phyloP scores from a whole-genome alignment of 2,797 vertebrate genomes.

The Smutsia gigantea region DNA sequence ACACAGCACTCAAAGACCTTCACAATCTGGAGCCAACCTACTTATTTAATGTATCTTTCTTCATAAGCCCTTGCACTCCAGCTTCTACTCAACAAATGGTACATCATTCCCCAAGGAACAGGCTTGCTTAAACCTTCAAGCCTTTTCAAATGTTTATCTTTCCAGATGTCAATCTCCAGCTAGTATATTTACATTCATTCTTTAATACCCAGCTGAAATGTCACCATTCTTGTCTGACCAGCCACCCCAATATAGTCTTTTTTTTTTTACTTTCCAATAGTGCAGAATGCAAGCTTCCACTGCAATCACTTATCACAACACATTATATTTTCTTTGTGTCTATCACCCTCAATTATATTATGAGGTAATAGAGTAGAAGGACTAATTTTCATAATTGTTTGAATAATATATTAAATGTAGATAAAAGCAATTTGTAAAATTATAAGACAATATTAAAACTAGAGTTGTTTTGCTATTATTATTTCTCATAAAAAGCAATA shows the following conservation, averaged over 20 bases:
- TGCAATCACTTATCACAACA: not conserved
- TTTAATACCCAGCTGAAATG: conserved; percentile 68
- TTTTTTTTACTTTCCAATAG: not conserved
- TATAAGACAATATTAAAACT: conserved; percentile 18
- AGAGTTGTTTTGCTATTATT: not conserved
- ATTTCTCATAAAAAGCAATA: not conserved
- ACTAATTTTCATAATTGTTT: conserved; percentile 17
- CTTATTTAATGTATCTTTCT: not conserved
- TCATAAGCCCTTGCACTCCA: not conserved
- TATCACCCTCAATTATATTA: not conserved
- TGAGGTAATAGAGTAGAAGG: not conserved
- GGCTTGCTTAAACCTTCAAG: not conserved
- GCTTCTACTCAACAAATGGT: not conserved
- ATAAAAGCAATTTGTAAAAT: conserved; percentile 25
- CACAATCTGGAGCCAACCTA: not conserved
- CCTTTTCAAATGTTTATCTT: not conserved
- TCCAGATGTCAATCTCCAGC: not conserved
- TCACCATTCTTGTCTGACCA: not conserved
- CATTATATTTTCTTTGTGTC: not conserved
- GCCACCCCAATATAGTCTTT: not conserved
- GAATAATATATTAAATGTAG: not conserved
- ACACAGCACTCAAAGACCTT: not conserved
- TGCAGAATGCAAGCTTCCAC: not conserved
- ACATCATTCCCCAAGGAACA: not conserved
- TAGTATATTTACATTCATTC: not conserved